Evolutionary conservation across 2,888 invertebrate species (phyloP), one percentile per base, ranked within the genome.

Genomic region (Pomacea canaliculata): DNA sequence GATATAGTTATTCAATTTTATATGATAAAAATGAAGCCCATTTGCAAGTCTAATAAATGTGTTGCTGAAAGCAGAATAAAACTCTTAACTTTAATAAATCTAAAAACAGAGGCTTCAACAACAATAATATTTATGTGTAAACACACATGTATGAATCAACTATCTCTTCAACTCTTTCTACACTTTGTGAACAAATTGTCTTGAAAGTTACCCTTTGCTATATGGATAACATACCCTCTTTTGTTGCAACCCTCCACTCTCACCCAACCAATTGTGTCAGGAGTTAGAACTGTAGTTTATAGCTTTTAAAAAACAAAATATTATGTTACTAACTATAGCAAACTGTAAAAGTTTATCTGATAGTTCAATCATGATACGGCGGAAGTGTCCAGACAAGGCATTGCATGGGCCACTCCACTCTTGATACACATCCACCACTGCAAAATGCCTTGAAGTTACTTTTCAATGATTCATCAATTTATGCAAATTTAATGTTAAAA

Each of bases 351-450:
- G 92, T 86, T 96, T 95, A 76, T 96, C 97, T 10, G 96, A 96
- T 27, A 95, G 91, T 92, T 97, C 97, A 85, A 97, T 93, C 91
- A 97, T 97, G 81, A 97, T 93, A 91, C 95, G 96, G 90, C 95
- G 95, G 84, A 97, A 92, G 89, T 94, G 95, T 70, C 95, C 95
- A 73, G 95, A 92, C 95, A 97, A 95, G 48, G 96, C 96, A 77
- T 93, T 91, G 88, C 97, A 97, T 0, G 97, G 96, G 0, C 97
- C 97, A 88, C 96, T 95, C 97, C 97, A 97, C 80, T 95, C 95
- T 12, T 96, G 95, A 90, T 95, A 97, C 19, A 97, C 93, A 89
- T 97, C 97, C 77, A 96, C 93, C 79, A 97, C 95, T 94, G 89
- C 70, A 90, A 86, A 27, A 48, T 65, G 18, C 4, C 4, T 56